phyloP scores from a whole-genome alignment of 2,888 invertebrate species.

The Drosophila merina region DNA sequence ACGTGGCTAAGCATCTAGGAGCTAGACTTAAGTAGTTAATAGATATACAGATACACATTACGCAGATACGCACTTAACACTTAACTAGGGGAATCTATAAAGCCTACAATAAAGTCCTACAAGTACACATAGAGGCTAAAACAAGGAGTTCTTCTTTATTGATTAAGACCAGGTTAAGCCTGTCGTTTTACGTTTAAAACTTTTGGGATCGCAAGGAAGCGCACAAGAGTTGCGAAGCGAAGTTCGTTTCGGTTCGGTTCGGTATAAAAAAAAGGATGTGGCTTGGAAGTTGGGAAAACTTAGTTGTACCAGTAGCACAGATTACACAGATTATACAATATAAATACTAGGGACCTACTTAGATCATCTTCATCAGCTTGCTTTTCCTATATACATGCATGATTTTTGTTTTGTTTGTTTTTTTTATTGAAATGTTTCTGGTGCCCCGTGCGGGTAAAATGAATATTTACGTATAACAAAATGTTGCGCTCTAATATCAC shows the following conservation, averaged over 20 bases:
- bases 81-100: slow-evolving; percentile 12
- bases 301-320: slow-evolving; percentile 64
- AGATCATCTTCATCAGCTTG: slow-evolving; percentile 42
- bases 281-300: slow-evolving; percentile 39
- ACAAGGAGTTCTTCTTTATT: slow-evolving; percentile 13
- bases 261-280: not conserved
- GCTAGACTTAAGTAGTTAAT: slow-evolving; percentile 66
- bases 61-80: slow-evolving; percentile 39
- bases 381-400: slow-evolving; percentile 38
- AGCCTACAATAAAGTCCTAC: slow-evolving; percentile 48
- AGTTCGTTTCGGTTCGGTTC: not conserved
- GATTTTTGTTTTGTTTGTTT: slow-evolving; percentile 11
- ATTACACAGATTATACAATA: slow-evolving; percentile 53
- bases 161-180: slow-evolving; percentile 1
- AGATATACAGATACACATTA: slow-evolving; percentile 69
- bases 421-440: slow-evolving; percentile 33
- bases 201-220: slow-evolving; percentile 69
- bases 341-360: slow-evolving; percentile 42
- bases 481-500: slow-evolving; percentile 75
- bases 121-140: slow-evolving; percentile 33
- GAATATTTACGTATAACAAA: slow-evolving; percentile 53
- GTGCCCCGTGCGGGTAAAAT: slow-evolving; percentile 65
- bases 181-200: slow-evolving; percentile 57
- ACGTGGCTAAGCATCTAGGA: slow-evolving; percentile 68
- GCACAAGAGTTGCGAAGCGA: slow-evolving; percentile 29